Evolutionary conservation across 2,888 invertebrate genomes (phyloP).

Genomic region (Pristionchus arcanus): DNA sequence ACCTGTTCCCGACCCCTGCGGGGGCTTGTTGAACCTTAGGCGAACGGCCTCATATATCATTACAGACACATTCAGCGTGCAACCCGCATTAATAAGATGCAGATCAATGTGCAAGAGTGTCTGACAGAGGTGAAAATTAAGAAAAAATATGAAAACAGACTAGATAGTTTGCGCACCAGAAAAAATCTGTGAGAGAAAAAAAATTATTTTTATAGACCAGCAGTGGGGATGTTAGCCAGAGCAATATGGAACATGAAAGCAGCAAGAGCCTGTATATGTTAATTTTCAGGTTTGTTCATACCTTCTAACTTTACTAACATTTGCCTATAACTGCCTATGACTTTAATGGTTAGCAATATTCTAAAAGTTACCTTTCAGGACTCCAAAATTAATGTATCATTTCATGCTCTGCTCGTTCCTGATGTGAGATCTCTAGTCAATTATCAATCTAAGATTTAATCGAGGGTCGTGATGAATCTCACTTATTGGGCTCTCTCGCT

Average conservation of each 20-base stretch:
- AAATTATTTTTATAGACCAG: background rate
- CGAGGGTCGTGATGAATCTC: slow-evolving; percentile 74
- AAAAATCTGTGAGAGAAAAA: background rate
- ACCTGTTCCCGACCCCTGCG: too few relatives aligned
- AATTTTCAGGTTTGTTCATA: background rate
- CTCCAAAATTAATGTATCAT: slow-evolving; percentile 64
- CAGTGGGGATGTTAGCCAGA: background rate
- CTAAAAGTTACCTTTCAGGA: background rate
- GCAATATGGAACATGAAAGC: slow-evolving; percentile 63
- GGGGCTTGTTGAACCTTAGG: too few relatives aligned
- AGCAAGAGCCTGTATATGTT: slow-evolving; percentile 63
- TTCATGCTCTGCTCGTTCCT: slow-evolving; percentile 71
- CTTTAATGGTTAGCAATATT: background rate
- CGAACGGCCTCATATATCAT: too few relatives aligned
- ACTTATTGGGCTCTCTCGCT: slow-evolving; percentile 78
- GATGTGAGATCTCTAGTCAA: slow-evolving; percentile 59
- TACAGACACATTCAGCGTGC: slow-evolving; percentile 68
- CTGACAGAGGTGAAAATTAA: background rate
- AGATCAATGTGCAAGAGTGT: slow-evolving; percentile 52
- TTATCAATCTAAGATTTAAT: background rate
- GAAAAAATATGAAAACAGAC: background rate
- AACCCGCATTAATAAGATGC: slow-evolving; percentile 65
- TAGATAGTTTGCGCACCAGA: background rate
- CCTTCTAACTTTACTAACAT: background rate
- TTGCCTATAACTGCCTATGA: background rate